phyloP scores from a whole-genome alignment of 1,140 invertebrate species.

The Zeugodacus cucurbitae region DNA sequence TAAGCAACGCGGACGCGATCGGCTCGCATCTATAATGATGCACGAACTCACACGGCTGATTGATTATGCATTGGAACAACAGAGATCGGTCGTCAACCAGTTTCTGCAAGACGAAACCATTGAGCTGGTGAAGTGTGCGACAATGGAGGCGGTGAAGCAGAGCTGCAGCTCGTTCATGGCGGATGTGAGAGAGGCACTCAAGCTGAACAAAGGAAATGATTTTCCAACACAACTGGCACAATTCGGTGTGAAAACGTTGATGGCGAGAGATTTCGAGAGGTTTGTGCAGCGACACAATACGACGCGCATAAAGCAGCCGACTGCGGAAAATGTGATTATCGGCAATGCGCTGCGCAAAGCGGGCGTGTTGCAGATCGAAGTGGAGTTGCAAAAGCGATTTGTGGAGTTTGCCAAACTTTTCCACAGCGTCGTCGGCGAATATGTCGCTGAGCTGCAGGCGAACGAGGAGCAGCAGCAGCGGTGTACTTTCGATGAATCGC shows the following conservation, averaged over 20 bases:
- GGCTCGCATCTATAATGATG: conserved; percentile 7
- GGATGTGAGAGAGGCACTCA: neutral
- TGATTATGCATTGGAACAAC: conserved; percentile 36
- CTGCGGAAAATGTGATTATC: conserved; percentile 30
- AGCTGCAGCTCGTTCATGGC: neutral
- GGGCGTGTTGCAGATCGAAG: neutral
- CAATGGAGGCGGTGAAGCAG: conserved; percentile 17
- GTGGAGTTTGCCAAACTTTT: neutral
- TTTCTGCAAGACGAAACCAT: conserved; percentile 33
- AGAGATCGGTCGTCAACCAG: conserved; percentile 30
- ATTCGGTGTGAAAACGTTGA: conserved; percentile 9
- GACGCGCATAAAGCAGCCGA: conserved; percentile 3
- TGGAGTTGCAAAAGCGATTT: conserved; percentile 2
- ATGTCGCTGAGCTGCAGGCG: neutral
- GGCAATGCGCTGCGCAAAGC: neutral
- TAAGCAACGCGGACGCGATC: neutral
- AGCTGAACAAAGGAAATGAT: conserved; percentile 1
- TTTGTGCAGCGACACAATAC: conserved; percentile 23
- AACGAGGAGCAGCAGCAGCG: neutral
- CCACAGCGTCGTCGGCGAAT: neutral
- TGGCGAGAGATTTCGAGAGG: neutral
- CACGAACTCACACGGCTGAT: neutral
- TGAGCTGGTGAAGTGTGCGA: conserved; percentile 19
- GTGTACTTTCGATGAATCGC: neutral
- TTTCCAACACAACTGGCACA: neutral